Percentiles rank a stretch among this genome's conserved stretches.
These are phyloP conservation scores for Pterocles burchelli DNA, from an alignment of 2,113 vertebrate species.

Conservation along the genomic window DNA sequence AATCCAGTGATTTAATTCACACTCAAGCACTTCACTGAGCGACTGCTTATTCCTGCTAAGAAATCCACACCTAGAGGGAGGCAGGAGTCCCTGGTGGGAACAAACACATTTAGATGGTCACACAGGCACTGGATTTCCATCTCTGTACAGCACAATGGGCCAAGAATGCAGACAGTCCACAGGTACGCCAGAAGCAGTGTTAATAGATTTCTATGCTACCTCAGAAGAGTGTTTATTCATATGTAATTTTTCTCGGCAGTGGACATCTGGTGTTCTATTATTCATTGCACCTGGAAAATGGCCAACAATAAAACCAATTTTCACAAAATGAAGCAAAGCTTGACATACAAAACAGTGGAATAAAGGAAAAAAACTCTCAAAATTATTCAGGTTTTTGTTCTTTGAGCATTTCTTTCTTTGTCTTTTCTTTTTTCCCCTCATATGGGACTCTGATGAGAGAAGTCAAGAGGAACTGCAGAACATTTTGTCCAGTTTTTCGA, in stretches of 20 bases:
- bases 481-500: not conserved
- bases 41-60: not conserved
- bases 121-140: not conserved
- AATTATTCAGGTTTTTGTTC: not conserved
- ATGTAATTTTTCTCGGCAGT: slow-evolving; percentile 23
- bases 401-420: not conserved
- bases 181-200: not conserved
- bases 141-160: not conserved
- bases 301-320: slow-evolving; percentile 40
- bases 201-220: slow-evolving; percentile 31
- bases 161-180: not conserved
- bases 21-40: not conserved
- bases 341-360: not conserved
- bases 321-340: not conserved
- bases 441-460: not conserved
- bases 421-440: not conserved
- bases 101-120: not conserved
- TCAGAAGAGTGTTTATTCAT: slow-evolving; percentile 40
- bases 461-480: not conserved
- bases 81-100: not conserved
- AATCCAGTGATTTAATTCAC: not conserved
- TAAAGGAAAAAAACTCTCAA: not conserved
- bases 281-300: slow-evolving; percentile 41
- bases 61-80: not conserved
- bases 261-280: slow-evolving; percentile 59